Base-by-base conservation (phyloP, 2,113 vertebrate species). In the Uria lomvia region DNA sequence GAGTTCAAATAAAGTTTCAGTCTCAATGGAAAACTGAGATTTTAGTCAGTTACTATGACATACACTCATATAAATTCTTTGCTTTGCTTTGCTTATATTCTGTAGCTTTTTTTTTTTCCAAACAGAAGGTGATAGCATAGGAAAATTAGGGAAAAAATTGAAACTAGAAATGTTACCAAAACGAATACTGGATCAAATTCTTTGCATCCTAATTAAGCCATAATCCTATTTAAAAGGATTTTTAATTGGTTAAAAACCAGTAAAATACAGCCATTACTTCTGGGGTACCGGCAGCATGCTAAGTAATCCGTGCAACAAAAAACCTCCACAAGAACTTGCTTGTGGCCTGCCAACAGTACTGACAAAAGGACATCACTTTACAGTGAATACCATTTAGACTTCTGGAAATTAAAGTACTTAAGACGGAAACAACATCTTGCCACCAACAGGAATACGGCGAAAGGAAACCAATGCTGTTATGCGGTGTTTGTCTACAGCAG, bases 1-100 rank as follows among this genome's bases (percentile, higher is more conserved):
- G 30, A 95, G 76, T 93, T 96, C 78, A 97, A 84, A 92, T 60
- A 72, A 60, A 83, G 82, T 88, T 96, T 96, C 75, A 72, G 70
- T 85, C 77, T 91, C 55, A 96, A 66, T 40, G 52, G 84, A 95
- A 96, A 97, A n/a, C 38, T 53, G 78, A 89, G 47, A 2, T 83
- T 68, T 84, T 83, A 79, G n/a, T 16, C 7, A 8, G 22, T 75
- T 88, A 62, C 34, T 65, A 47, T 62, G 60, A 67, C 47, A 84
- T 34, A 77, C 4, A 53, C 38, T 78, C 24, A 43, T 65, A 2
- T 56, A 88, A 94, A 24, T 43, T 36, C 16, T 88, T 95, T 68
- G 29, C n/a, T 88, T 95, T 68, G 29, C n/a, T 83, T 62, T 89
- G 12, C 38, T 81, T 85, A 67, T 30, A 38, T 12, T 86, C 7